Percentiles rank a stretch among this genome's conserved stretches.
phyloP scores from a whole-genome alignment of 2,888 invertebrate species.

The Agriopis aurantiaria region DNA sequence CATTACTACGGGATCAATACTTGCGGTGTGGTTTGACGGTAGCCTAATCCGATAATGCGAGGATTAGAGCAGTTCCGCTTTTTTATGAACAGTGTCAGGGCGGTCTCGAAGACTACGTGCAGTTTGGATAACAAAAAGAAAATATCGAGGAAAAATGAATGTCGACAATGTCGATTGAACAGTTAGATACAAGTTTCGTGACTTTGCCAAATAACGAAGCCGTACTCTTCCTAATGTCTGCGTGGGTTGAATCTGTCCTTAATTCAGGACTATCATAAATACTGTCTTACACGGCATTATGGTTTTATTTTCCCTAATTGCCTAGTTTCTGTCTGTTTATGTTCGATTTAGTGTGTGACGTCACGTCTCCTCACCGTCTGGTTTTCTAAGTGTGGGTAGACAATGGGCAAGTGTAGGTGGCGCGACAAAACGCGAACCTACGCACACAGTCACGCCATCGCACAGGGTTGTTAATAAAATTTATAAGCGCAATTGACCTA shows the following conservation, averaged over 20 bases:
- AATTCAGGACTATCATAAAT: constrained; percentile 23
- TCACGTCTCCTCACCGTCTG: constrained; percentile 69
- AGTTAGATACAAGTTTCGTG: constrained; percentile 14
- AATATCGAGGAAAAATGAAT: background rate
- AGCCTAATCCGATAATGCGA: constrained; percentile 69
- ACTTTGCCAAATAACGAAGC: constrained; percentile 17
- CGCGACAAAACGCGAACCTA: constrained; percentile 75
- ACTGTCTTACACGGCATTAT: constrained; percentile 42
- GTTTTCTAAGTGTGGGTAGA: constrained; percentile 67
- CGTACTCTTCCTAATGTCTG: constrained; percentile 7
- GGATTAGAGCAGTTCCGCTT: constrained; percentile 42
- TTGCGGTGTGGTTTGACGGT: constrained; percentile 49
- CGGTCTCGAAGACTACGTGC: background rate
- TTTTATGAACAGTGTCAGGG: constrained; percentile 16
- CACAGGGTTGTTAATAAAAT: constrained; percentile 47
- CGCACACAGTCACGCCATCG: constrained; percentile 63
- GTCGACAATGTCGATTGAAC: constrained; percentile 4
- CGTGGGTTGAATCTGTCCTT: constrained; percentile 13
- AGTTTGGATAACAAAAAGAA: background rate
- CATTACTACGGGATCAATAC: constrained; percentile 35
- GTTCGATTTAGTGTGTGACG: constrained; percentile 64
- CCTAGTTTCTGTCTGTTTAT: constrained; percentile 45
- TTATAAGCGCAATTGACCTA: constrained; percentile 42
- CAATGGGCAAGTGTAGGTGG: constrained; percentile 75
- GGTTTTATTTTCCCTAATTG: constrained; percentile 61